A percentile compares a stretch with the other conserved stretches of the same genome.
Conservation (phyloP, 2,797 vertebrate genomes). For the Myotis pilosus region DNA sequence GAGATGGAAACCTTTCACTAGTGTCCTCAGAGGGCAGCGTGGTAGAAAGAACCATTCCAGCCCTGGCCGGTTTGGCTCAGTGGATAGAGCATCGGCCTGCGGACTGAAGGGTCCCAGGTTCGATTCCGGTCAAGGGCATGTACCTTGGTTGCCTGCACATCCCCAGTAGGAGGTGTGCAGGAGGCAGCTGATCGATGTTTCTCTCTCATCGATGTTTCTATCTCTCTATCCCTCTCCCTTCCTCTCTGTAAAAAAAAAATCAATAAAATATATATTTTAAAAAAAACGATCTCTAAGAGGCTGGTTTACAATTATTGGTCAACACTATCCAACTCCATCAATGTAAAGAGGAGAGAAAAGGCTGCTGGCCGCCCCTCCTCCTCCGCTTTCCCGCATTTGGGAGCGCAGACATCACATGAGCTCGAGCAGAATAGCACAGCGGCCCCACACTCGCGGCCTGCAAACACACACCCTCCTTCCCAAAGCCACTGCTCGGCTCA, state of each 20-base stretch:
- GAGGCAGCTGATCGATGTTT: too few relatives aligned
- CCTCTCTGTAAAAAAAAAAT: too few relatives aligned
- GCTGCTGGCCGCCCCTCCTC: too few relatives aligned
- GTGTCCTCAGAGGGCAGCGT: conserved; percentile 98
- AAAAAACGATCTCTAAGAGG: background rate
- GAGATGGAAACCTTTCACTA: conserved; percentile 95
- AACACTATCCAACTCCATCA: background rate
- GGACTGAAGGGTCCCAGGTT: too few relatives aligned
- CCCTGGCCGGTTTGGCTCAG: too few relatives aligned
- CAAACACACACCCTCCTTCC: background rate
- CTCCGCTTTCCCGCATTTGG: background rate
- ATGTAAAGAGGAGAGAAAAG: background rate
- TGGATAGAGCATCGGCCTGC: too few relatives aligned
- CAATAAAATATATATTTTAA: too few relatives aligned
- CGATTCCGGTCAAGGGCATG: too few relatives aligned
- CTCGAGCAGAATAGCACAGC: background rate
- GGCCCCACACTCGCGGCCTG: background rate
- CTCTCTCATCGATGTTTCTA: too few relatives aligned
- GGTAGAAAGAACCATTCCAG: conserved; percentile 93
- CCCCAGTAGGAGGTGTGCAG: too few relatives aligned
- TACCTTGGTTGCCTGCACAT: accelerated
- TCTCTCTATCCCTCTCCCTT: too few relatives aligned
- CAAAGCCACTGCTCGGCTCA: conserved; percentile 22
- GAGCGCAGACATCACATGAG: background rate
- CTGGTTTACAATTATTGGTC: background rate